Evolutionary conservation across 2,797 vertebrate species (phyloP).

Genomic region (Gadopsis marmoratus): DNA sequence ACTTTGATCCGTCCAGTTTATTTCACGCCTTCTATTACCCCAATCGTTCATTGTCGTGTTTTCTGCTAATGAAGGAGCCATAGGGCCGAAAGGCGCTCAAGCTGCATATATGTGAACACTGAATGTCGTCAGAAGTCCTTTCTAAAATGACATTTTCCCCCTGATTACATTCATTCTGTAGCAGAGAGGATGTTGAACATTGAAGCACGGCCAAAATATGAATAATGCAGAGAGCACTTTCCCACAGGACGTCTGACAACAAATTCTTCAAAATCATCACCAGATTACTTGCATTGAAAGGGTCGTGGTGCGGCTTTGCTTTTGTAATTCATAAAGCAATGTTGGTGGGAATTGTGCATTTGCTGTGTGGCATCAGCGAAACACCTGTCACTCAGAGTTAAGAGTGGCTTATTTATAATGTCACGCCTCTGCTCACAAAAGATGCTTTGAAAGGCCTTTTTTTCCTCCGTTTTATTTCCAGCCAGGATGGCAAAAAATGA

Average conservation of each 20-base stretch:
- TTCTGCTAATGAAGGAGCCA: conserved; percentile 75
- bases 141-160: conserved; percentile 65
- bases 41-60: conserved; percentile 42
- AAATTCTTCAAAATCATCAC: conserved; percentile 64
- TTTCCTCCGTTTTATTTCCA: conserved; percentile 14
- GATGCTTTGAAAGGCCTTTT: conserved; percentile 39
- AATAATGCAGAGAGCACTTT: conserved; percentile 72
- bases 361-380: conserved; percentile 61
- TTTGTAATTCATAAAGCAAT: conserved; percentile 69
- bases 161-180: conserved; percentile 70
- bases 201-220: conserved; percentile 63
- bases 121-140: conserved; percentile 69
- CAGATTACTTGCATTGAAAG: conserved; percentile 58
- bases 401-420: conserved; percentile 50
- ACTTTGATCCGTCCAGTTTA: conserved; percentile 54
- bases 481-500: conserved; percentile 38
- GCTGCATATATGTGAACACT: conserved; percentile 55
- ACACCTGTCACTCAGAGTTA: conserved; percentile 43
- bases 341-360: conserved; percentile 63
- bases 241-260: conserved; percentile 59
- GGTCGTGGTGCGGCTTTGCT: conserved; percentile 65
- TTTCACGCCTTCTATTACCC: conserved; percentile 50
- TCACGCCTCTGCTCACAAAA: conserved; percentile 54
- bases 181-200: conserved; percentile 45
- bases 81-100: conserved; percentile 67